These are phyloP conservation scores for Lagodon rhomboides DNA, from an alignment of 2,797 vertebrate species.

Conservation along the genomic window DNA sequence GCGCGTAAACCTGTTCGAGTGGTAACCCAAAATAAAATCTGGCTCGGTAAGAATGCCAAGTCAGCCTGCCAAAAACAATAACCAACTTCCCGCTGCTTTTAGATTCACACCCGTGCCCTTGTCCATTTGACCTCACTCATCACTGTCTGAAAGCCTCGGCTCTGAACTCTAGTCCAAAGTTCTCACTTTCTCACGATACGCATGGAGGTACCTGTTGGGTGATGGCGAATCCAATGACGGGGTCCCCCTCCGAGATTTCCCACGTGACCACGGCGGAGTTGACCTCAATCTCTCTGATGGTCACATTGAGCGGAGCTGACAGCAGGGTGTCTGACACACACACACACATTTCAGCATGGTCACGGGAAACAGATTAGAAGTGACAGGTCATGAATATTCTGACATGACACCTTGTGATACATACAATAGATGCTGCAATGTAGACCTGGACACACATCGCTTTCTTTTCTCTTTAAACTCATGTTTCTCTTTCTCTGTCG, in stretches of 20 bases:
- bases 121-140: neutral
- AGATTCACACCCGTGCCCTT: neutral
- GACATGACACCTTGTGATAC: constrained; percentile 24
- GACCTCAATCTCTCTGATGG: constrained; percentile 93
- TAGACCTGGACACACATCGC: constrained; percentile 7
- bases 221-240: constrained; percentile 96
- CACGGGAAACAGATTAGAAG: constrained; percentile 45
- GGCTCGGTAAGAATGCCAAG: neutral
- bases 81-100: neutral
- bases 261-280: constrained; percentile 96
- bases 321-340: constrained; percentile 89
- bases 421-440: constrained; percentile 20
- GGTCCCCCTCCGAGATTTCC: constrained; percentile 96
- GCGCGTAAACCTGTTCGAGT: no score
- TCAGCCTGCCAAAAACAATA: neutral
- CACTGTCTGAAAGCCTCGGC: neutral
- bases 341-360: neutral
- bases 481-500: constrained; percentile 12
- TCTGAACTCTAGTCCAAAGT: neutral
- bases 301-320: constrained; percentile 96
- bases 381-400: constrained; percentile 50
- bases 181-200: neutral
- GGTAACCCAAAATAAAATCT: no score
- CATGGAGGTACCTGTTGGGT: constrained; percentile 92
- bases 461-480: constrained; percentile 37